Evolutionary conservation across 1,140 invertebrate species (phyloP), one percentile per base, ranked within the genome.

Genomic region (Nilaparvata lugens): DNA sequence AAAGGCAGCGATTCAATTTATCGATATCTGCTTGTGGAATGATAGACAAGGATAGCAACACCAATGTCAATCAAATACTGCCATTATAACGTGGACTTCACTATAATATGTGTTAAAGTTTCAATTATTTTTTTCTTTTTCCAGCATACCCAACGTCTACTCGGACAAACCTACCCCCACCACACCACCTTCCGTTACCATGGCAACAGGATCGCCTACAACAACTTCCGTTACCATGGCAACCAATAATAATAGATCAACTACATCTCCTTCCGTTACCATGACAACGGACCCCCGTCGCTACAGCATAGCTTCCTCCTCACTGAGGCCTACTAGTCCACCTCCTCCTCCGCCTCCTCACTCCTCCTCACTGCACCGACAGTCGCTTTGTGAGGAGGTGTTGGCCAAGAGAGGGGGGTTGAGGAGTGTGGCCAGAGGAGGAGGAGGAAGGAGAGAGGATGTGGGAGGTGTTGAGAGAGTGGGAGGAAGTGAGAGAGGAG

Each of bases 311-410:
- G 56, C 67, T 2, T 52, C 51, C 19, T 52, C 40, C 16, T 40
- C 57, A 38, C 56, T 48, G 4, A 56, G 62, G 19, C 60, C 63
- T 21, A 61, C 59, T 13, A 65, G 65, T 13, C 66, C 68, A 3
- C 64, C 67, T 55, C 68, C 67, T 38, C 68, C 68, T 16, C 65
- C 67, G 14, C 67, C 67, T 16, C 66, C 64, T 3, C 57, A 58
- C 40, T 18, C 54, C 61, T 58, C 31, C 31, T 6, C 31, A 4
- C 9, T 11, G 9, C 31, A 62, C 51, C 35, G 60, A 56, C 53
- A 54, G 25, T 54, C 16, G 52, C 25, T 24, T 2, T 24, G 21
- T 7, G 16, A 23, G 16, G 16, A 28, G 21, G 21, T 54, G 21
- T 25, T 21, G 13, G 52, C 21, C 16, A 21, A 18, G 25, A 23